phyloP scores from a whole-genome alignment of 1,140 invertebrate genomes.

The Caerostris darwini region DNA sequence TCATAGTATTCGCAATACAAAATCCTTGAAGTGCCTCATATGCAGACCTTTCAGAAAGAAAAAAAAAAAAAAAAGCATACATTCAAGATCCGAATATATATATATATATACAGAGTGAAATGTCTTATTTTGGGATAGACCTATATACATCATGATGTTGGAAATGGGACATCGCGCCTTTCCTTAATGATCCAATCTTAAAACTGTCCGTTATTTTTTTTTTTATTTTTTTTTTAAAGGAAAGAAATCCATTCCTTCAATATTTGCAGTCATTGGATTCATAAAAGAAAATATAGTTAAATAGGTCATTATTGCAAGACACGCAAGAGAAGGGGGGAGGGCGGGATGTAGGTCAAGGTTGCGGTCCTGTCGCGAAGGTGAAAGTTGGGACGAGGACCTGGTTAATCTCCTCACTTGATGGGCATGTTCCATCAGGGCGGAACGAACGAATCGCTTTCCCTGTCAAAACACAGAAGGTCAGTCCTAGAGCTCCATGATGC shows the following conservation, averaged over 20 bases:
- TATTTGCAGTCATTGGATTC: neutral
- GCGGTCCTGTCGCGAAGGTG: neutral
- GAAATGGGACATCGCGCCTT: no score
- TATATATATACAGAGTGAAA: no score
- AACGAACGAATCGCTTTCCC: no score
- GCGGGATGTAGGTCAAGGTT: slow-evolving; percentile 16
- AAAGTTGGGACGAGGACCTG: neutral
- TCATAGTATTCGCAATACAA: no score
- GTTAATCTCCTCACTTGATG: neutral
- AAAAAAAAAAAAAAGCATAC: no score
- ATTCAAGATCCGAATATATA: no score
- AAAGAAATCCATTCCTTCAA: neutral
- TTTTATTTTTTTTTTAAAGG: neutral
- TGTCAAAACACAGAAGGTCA: no score
- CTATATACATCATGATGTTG: no score
- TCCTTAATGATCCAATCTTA: neutral
- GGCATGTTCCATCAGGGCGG: neutral
- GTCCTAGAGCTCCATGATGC: no score
- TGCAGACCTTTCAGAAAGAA: no score
- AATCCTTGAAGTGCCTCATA: no score
- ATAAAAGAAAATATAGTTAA: neutral
- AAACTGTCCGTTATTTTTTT: neutral
- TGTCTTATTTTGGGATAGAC: no score
- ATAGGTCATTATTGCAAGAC: neutral
- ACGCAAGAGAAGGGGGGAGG: neutral